Conservation (phyloP, 2,797 vertebrate genomes). For the Urocyon cinereoargenteus region DNA sequence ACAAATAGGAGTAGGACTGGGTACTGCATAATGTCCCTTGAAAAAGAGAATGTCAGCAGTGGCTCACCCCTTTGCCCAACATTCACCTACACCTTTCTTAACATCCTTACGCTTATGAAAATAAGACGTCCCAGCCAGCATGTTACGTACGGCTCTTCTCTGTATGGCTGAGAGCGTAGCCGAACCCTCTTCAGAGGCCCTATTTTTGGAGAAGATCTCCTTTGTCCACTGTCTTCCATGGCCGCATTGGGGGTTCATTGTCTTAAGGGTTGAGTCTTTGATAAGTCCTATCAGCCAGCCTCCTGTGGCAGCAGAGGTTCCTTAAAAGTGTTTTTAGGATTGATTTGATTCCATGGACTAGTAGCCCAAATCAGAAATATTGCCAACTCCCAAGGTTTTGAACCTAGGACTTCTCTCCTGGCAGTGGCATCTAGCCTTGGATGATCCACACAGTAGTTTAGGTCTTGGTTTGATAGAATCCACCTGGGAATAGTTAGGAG, state of each 20-base stretch:
- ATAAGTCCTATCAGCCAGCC: neutral
- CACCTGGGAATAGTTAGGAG: neutral
- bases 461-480: neutral
- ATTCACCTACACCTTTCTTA: neutral
- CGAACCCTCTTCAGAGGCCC: neutral
- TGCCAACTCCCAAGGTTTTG: neutral
- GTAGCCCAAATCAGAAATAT: neutral
- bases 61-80: neutral
- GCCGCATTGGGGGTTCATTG: neutral
- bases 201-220: neutral
- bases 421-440: neutral
- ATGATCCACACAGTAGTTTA: neutral
- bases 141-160: neutral
- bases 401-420: neutral
- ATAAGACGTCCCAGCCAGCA: neutral
- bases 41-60: neutral
- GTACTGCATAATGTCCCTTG: neutral
- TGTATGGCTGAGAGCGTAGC: neutral
- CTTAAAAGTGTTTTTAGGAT: slow-evolving; percentile 2
- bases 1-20: neutral
- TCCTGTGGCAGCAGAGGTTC: neutral
- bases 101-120: neutral
- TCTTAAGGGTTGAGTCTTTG: neutral
- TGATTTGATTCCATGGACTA: neutral
- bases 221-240: neutral